Evolutionary conservation across 2,888 invertebrate species (phyloP).

Genomic region (Eudasyphora cyanicolor): DNA sequence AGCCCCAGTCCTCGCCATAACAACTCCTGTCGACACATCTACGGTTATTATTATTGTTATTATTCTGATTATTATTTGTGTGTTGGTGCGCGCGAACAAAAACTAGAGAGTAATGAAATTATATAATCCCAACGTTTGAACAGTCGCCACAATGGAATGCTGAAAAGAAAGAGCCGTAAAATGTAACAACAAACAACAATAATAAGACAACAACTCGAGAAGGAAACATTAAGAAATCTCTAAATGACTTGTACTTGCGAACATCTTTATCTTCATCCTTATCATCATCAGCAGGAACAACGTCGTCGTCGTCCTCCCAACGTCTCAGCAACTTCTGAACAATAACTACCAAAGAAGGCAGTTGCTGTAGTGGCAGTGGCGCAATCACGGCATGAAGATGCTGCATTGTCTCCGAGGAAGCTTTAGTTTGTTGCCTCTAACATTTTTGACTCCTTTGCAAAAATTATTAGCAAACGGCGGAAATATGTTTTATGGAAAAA

Average conservation of each 20-base stretch:
- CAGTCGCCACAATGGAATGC: slow-evolving; percentile 42
- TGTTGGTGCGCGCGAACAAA: neutral
- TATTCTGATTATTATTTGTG: no score
- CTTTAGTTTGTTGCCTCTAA: slow-evolving; percentile 23
- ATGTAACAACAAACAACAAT: slow-evolving; percentile 11
- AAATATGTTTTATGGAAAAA: slow-evolving; percentile 35
- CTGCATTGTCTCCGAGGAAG: slow-evolving; percentile 8
- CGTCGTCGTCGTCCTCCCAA: no score
- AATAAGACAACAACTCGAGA: slow-evolving; percentile 22
- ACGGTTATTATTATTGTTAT: neutral
- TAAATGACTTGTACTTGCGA: slow-evolving; percentile 44
- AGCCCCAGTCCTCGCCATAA: no score
- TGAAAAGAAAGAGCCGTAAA: slow-evolving; percentile 36
- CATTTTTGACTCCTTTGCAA: slow-evolving; percentile 25
- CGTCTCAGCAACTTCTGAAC: neutral
- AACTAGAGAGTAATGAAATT: slow-evolving; percentile 39
- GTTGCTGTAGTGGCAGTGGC: neutral
- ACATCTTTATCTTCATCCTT: neutral
- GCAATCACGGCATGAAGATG: slow-evolving; percentile 25
- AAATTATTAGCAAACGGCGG: slow-evolving; percentile 24
- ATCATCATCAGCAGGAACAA: slow-evolving; percentile 11
- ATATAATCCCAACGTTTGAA: slow-evolving; percentile 49
- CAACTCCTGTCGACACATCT: slow-evolving; percentile 5
- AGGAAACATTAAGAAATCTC: slow-evolving; percentile 48
- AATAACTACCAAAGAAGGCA: neutral